Conservation (phyloP, 2,888 invertebrate species). For the Apamea monoglypha region DNA sequence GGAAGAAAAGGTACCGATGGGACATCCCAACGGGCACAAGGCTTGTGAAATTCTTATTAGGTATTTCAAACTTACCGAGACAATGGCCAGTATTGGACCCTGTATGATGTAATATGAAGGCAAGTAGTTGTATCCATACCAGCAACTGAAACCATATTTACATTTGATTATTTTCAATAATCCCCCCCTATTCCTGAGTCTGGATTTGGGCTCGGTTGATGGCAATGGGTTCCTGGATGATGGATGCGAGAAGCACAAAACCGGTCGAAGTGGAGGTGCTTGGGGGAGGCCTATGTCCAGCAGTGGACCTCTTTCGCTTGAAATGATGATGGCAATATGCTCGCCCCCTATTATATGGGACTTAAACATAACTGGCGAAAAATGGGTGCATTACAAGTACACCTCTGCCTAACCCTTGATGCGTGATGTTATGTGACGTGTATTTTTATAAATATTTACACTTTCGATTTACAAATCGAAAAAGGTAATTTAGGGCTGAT, state of each 20-base stretch:
- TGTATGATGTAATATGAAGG: constrained; percentile 97
- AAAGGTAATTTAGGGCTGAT: not conserved
- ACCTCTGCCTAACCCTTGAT: not conserved
- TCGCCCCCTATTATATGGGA: not conserved
- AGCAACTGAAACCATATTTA: constrained; percentile 89
- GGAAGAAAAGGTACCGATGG: not conserved
- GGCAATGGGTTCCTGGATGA: too few species aligned
- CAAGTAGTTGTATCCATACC: constrained; percentile 96
- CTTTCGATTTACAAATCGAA: too few species aligned
- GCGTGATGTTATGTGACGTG: not conserved
- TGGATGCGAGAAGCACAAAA: too few species aligned
- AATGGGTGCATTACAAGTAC: not conserved
- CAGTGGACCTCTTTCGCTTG: too few species aligned
- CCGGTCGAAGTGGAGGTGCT: too few species aligned
- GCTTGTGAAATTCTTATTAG: not conserved
- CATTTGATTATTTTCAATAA: not conserved
- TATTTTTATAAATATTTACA: too few species aligned
- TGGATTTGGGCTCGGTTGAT: too few species aligned
- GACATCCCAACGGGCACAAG: not conserved
- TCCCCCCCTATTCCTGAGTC: not conserved
- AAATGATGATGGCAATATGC: not conserved
- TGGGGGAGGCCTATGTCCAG: too few species aligned
- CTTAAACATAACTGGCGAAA: not conserved
- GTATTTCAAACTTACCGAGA: constrained; percentile 92
- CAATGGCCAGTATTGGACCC: constrained; percentile 95